Evolutionary conservation across 2,113 vertebrate genomes (phyloP).

Genomic region (Bos indicus): DNA sequence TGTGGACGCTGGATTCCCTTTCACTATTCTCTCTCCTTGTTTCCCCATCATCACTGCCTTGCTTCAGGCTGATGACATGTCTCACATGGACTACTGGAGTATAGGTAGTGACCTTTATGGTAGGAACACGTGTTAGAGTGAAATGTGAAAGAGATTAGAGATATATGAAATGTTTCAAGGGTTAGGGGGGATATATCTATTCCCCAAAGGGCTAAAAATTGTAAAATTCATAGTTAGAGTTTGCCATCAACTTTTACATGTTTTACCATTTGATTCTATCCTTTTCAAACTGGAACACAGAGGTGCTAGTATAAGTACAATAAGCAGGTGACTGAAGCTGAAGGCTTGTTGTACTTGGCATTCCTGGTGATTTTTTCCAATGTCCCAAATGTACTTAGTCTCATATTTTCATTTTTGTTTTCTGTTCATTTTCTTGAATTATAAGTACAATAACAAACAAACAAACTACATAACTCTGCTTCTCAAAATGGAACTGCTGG

Average conservation of each 20-base stretch:
- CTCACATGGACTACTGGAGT: neutral
- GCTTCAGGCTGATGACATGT: neutral
- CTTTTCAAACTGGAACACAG: conserved; percentile 31
- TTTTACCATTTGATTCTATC: neutral
- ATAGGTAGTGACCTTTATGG: neutral
- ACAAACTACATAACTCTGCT: neutral
- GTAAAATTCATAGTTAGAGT: neutral
- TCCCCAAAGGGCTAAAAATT: neutral
- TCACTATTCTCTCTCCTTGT: neutral
- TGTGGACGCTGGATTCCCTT: neutral
- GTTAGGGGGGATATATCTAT: neutral
- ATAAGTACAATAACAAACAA: neutral
- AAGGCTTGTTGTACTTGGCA: neutral
- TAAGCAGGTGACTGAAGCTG: neutral
- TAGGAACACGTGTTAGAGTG: neutral
- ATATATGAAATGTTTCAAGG: neutral
- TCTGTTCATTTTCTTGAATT: neutral
- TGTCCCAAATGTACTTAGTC: neutral
- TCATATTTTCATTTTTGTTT: conserved; percentile 19
- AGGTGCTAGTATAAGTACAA: neutral
- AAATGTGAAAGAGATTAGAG: conserved; percentile 10
- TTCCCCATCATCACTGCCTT: neutral
- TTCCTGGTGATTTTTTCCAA: neutral
- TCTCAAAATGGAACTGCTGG: neutral
- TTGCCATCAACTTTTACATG: neutral